phyloP scores from a whole-genome alignment of 2,888 invertebrate species.

The Amblyjoppa proteus region DNA sequence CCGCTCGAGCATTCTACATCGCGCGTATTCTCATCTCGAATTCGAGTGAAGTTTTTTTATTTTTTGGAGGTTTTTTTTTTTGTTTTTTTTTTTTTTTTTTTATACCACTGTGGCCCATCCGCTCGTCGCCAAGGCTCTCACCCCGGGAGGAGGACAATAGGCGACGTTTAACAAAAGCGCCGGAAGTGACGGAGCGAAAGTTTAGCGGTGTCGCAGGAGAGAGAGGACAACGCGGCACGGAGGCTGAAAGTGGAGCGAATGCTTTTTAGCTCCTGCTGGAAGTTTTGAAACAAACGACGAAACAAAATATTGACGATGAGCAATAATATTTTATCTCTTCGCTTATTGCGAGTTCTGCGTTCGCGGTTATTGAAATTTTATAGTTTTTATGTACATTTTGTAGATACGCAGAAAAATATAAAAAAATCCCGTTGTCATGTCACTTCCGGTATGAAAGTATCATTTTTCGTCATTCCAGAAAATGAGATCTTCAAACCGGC shows the following conservation, averaged over 20 bases:
- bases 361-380: neutral
- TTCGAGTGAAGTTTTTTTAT: neutral
- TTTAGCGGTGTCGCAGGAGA: slow-evolving; percentile 29
- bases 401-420: no score
- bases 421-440: neutral
- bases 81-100: slow-evolving; percentile 10
- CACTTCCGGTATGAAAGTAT: neutral
- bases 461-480: no score
- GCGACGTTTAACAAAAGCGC: slow-evolving; percentile 57
- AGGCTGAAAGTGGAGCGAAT: slow-evolving; percentile 13
- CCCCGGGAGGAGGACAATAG: slow-evolving; percentile 53
- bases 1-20: neutral
- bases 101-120: neutral
- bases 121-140: slow-evolving; percentile 18
- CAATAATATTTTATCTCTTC: neutral
- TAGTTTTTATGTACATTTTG: neutral
- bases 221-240: neutral
- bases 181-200: slow-evolving; percentile 44
- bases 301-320: neutral
- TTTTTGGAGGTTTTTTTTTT: neutral
- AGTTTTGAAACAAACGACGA: neutral
- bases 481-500: neutral
- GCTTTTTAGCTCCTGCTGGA: neutral
- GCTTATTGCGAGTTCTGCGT: neutral
- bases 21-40: slow-evolving; percentile 9